These are phyloP conservation scores for Pseudopipra pipra DNA, from an alignment of 2,113 vertebrate genomes.

Conservation along the genomic window DNA sequence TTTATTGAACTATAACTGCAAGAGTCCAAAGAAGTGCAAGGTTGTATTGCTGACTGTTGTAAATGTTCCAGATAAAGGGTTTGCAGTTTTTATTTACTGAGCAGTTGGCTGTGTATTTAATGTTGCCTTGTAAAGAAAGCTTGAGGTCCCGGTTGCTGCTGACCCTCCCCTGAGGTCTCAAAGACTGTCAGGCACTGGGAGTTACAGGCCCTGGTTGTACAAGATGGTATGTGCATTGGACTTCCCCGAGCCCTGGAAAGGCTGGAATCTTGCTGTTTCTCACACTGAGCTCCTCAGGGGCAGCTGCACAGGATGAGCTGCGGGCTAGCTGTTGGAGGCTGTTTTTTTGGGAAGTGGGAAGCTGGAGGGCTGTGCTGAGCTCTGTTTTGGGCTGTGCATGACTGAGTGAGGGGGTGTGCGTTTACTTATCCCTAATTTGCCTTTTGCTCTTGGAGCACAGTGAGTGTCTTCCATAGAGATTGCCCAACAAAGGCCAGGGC, in stretches of 20 bases:
- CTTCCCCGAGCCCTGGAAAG: background rate
- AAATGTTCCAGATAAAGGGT: background rate
- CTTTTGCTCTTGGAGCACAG: background rate
- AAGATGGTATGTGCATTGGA: background rate
- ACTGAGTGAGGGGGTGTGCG: background rate
- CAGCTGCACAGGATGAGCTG: background rate
- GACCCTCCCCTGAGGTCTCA: background rate
- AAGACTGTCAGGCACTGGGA: background rate
- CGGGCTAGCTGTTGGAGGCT: background rate
- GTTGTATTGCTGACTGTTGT: background rate
- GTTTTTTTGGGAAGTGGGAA: background rate
- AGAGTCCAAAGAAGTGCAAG: accelerated
- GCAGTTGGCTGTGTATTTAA: background rate
- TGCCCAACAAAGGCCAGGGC: slow-evolving; percentile 6
- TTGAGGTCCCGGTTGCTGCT: background rate
- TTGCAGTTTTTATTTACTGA: background rate
- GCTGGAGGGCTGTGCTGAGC: background rate
- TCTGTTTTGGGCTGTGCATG: background rate
- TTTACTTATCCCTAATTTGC: background rate
- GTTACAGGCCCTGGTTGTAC: background rate
- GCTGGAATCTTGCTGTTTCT: background rate
- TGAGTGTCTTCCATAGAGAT: background rate
- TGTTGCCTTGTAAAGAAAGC: background rate
- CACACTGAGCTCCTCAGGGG: accelerated
- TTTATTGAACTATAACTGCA: background rate